These are phyloP conservation scores for Platorchestia sp. DNA, from an alignment of 1,140 invertebrate genomes.

Conservation along the genomic window DNA sequence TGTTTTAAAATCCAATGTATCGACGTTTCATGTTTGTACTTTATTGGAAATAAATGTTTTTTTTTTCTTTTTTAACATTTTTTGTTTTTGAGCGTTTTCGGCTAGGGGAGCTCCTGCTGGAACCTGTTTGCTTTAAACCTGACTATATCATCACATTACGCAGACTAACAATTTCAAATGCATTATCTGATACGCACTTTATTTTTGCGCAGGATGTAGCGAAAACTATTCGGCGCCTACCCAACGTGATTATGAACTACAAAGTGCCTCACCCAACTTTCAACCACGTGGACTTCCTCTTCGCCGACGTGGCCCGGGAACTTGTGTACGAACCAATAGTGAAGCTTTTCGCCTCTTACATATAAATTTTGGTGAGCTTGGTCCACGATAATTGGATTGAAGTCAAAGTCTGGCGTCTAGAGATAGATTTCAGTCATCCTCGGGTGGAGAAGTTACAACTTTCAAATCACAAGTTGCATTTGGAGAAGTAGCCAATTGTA, in stretches of 20 bases:
- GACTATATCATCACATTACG: not conserved
- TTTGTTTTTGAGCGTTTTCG: too few species aligned
- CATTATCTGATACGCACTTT: not conserved
- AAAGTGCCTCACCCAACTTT: slow-evolving; percentile 67
- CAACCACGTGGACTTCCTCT: slow-evolving; percentile 71
- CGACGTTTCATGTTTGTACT: too few species aligned
- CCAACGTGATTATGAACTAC: slow-evolving; percentile 59
- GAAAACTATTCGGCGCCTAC: slow-evolving; percentile 62
- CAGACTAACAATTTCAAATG: not conserved
- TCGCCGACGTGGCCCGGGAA: slow-evolving; percentile 69
- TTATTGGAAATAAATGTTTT: too few species aligned
- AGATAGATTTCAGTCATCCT: not conserved
- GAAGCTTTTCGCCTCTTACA: slow-evolving; percentile 37
- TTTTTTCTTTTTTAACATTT: too few species aligned
- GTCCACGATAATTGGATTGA: not conserved
- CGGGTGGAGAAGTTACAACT: not conserved
- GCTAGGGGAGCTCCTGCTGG: too few species aligned
- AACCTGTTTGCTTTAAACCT: too few species aligned
- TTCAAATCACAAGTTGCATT: not conserved
- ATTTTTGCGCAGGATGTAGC: slow-evolving; percentile 65
- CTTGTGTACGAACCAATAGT: slow-evolving; percentile 65
- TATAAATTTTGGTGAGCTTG: not conserved
- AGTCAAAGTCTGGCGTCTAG: not conserved
- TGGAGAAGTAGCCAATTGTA: not conserved
- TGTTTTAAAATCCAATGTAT: too few species aligned